Evolutionary conservation across 2,888 invertebrate genomes (phyloP), one percentile per base, ranked within the genome.

Genomic region (Alitta virens): DNA sequence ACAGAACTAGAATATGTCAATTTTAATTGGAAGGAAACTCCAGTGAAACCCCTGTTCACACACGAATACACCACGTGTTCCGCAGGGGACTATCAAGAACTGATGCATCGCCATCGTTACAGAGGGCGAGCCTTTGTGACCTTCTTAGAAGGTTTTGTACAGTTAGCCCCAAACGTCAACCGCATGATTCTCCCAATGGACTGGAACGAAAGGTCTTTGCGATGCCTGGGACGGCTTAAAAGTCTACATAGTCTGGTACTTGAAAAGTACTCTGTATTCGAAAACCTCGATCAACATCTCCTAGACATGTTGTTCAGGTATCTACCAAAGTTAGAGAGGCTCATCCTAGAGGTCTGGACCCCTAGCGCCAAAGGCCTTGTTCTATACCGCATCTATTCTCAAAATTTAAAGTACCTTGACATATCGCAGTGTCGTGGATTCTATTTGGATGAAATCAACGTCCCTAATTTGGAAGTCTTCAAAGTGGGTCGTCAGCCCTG

Each of bases 11-110:
- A 66, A 46, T 72, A 72, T 52, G 75, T 74, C 3, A 70, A 75
- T 53, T 68, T 80, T 49, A 78, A 78, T 68, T 81, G 80, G 80
- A 78, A 76, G 55, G 79, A 79, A 55, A 79, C 79, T 0, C 78
- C 78, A 14, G 64, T 71, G 12, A 70, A 74, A 33, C 77, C 79
- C 16, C 74, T 77, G 59, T 75, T 77, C 60, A 75, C 76, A 75
- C 62, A 70, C 0, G 76, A 74, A 25, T 65, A 67, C 12, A 66
- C 70, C 2, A 69, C 68, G n/a, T 69, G 66, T 65, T 64, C 71
- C 25, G 62, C 72, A 1, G 65, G 64, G 5, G 70, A 70, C 54
- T 72, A 72, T 63, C 71, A 76, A 57, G 76, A 77, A 53, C 70
- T 75, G 21, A 71, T 77, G 62, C 71, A 74, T 52, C 71, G 73